Base-by-base conservation (phyloP, 1,140 invertebrate species). In the Diorhabda carinulata region DNA sequence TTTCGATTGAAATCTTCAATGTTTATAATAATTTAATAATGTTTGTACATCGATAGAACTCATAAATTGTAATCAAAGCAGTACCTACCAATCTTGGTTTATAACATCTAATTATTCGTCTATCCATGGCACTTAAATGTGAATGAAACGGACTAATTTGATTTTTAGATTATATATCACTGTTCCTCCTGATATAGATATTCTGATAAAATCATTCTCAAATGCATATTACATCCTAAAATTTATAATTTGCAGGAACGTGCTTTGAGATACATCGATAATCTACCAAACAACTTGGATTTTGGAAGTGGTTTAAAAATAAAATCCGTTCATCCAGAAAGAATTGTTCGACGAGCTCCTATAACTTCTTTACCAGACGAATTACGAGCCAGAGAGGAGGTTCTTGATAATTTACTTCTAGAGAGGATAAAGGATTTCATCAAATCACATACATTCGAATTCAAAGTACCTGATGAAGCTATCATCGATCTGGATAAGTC, bases 371-470 rank as follows among this genome's bases (percentile, higher is more conserved):
- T 92, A 64, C 87, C 91, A 41, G 84, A 86, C 7, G 89, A 92
- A 74, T 83, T 85, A 10, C 87, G 88, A 73, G 89, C 88, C 9
- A 86, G 90, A 69, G 91, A 94, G 81, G 84, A 88, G n/a, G 88
- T 89, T 64, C 86, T 93, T 3, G 90, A 93, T 73, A 86, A 87
- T n/a, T 86, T 91, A 62, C 82, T 93, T 43, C 81, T 91, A 40
- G 91, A 94, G 74, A 87, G 88, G 58, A 85, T 91, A 44, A 86
- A 89, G 67, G 86, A 88, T 68, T 92, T 92, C 84, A 83, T 93
- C 61, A 87, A 90, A 71, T 90, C 89, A 64, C 91, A 92, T 80
- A 91, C 91, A 9, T 84, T 93, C 58, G 90, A 93, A 79, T 86
- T 93, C 70, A 91, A 89, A 78, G 81, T 92, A 8, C 91, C 91